Evolutionary conservation across 2,888 invertebrate species (phyloP).

Genomic region (Diachrysia chrysitis): DNA sequence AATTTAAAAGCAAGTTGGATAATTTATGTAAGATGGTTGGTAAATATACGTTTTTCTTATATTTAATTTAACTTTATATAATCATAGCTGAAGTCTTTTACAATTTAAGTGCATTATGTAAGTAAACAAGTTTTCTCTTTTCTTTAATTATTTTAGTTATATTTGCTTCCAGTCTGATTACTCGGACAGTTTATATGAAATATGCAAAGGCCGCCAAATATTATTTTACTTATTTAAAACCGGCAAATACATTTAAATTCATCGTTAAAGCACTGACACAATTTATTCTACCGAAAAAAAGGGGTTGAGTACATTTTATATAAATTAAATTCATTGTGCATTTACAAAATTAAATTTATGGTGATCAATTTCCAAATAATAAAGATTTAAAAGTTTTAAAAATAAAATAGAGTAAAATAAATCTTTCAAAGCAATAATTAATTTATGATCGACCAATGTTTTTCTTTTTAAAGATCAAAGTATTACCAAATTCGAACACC

Average conservation of each 20-base stretch:
- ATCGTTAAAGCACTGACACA: neutral
- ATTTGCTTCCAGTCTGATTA: too few species aligned
- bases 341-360: neutral
- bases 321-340: neutral
- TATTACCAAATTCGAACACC: neutral
- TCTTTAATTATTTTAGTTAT: neutral
- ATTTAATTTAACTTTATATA: neutral
- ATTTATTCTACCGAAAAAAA: neutral
- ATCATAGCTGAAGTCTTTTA: neutral
- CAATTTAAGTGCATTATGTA: neutral
- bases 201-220: neutral
- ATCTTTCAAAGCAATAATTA: neutral
- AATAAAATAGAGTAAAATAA: neutral
- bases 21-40: neutral
- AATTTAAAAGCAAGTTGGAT: neutral
- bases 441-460: neutral
- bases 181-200: neutral
- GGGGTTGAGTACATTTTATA: neutral
- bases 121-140: neutral
- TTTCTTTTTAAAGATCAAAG: neutral
- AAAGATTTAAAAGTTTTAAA: neutral
- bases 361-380: neutral
- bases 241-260: neutral
- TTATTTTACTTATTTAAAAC: neutral
- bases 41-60: neutral